These are phyloP conservation scores for Parascotia fuliginaria DNA, from an alignment of 2,888 invertebrate genomes.

Conservation along the genomic window DNA sequence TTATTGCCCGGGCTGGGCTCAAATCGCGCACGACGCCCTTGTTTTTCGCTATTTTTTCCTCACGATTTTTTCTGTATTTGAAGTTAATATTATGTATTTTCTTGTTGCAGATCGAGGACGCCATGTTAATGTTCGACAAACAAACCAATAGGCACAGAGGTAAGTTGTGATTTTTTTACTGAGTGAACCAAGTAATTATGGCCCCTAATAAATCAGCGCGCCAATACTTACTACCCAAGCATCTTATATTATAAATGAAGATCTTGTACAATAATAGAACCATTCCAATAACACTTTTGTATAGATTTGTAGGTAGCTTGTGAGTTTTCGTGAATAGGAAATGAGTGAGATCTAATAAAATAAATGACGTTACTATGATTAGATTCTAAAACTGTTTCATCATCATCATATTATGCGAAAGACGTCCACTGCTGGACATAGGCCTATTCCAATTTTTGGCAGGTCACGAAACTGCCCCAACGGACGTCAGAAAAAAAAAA, in stretches of 20 bases:
- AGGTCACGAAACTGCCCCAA: too few species aligned
- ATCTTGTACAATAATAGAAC: conserved; percentile 39
- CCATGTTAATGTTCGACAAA: conserved; percentile 99
- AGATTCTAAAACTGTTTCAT: conserved; percentile 10
- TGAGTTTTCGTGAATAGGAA: conserved; percentile 25
- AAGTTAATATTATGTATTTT: conserved; percentile 75
- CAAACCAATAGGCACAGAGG: conserved; percentile 99
- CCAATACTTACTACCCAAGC: conserved; percentile 33
- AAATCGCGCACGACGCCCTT: conserved; percentile 79
- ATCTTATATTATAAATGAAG: conserved; percentile 33
- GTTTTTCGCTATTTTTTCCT: conserved; percentile 76
- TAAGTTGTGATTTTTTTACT: conserved; percentile 80
- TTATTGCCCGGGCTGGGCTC: conserved; percentile 82
- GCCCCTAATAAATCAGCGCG: conserved; percentile 39
- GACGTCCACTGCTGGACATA: too few species aligned
- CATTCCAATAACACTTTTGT: conserved; percentile 31
- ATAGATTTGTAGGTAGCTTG: conserved; percentile 24
- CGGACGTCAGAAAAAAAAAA: too few species aligned
- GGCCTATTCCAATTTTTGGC: too few species aligned
- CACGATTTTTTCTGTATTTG: conserved; percentile 67
- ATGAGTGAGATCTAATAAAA: conserved; percentile 5
- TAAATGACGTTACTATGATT: conserved; percentile 7
- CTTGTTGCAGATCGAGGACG: conserved; percentile 98
- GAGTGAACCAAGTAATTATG: conserved; percentile 16
- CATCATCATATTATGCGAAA: too few species aligned